Conservation (phyloP, 2,797 vertebrate species). For the Intellagama lesueurii region DNA sequence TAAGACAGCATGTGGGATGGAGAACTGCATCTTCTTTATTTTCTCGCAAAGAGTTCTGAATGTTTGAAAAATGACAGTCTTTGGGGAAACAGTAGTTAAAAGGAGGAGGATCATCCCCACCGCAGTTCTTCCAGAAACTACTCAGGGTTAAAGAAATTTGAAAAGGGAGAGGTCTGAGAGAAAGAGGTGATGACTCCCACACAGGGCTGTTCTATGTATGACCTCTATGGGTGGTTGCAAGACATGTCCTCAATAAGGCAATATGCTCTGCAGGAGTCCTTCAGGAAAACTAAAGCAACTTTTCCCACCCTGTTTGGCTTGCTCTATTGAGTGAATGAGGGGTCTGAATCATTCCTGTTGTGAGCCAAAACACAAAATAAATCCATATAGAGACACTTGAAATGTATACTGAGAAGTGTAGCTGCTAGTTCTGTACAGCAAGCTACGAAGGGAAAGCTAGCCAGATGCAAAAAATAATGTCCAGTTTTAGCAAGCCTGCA, state of each 20-base stretch:
- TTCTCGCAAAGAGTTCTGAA: not conserved
- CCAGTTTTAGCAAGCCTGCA: not conserved
- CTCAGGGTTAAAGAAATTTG: not conserved
- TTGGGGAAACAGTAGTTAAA: not conserved
- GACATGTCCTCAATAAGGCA: fast-evolving
- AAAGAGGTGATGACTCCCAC: not conserved
- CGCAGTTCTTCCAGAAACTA: not conserved
- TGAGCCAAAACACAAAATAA: not conserved
- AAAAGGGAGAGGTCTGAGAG: fast-evolving
- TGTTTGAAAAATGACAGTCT: not conserved
- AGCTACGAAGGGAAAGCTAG: not conserved
- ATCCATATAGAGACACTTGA: not conserved
- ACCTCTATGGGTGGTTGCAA: not conserved
- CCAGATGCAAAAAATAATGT: not conserved
- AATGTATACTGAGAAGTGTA: not conserved
- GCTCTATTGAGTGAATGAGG: not conserved
- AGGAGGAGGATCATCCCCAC: not conserved
- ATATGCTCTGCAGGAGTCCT: fast-evolving
- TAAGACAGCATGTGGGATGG: not conserved
- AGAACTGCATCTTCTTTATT: slow-evolving; percentile 16
- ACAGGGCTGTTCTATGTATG: not conserved
- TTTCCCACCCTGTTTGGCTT: not conserved
- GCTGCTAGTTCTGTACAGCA: not conserved
- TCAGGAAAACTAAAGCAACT: not conserved
- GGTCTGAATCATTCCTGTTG: not conserved